A percentile compares a stretch with the other conserved stretches of the same genome.
Evolutionary conservation across 2,888 invertebrate genomes (phyloP).

Genomic region (Sesia apiformis): DNA sequence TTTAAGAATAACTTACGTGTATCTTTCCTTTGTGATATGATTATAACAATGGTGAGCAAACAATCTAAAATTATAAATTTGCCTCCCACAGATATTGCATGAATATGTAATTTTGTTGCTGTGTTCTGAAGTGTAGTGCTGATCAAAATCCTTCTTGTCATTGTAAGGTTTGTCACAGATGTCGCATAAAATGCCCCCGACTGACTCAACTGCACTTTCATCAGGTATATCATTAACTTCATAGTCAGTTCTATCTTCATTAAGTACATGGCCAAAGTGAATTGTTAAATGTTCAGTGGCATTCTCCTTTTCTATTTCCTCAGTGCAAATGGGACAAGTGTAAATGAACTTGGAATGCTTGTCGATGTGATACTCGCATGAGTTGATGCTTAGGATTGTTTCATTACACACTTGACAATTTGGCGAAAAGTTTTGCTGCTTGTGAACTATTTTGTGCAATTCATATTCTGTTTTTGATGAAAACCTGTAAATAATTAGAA

Average conservation of each 20-base stretch:
- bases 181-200: slow-evolving; percentile 67
- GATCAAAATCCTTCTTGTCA: slow-evolving; percentile 65
- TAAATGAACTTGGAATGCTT: slow-evolving; percentile 40
- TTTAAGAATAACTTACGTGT: slow-evolving; percentile 37
- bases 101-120: slow-evolving; percentile 55
- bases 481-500: slow-evolving; percentile 28
- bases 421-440: slow-evolving; percentile 31
- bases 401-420: slow-evolving; percentile 40
- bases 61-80: slow-evolving; percentile 65
- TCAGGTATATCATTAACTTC: slow-evolving; percentile 33
- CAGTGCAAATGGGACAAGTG: slow-evolving; percentile 51
- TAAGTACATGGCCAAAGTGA: slow-evolving; percentile 41
- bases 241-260: slow-evolving; percentile 10
- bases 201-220: slow-evolving; percentile 52
- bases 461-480: slow-evolving; percentile 42
- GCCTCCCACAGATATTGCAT: slow-evolving; percentile 73
- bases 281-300: slow-evolving; percentile 39
- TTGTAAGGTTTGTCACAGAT: slow-evolving; percentile 67
- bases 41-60: slow-evolving; percentile 74
- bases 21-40: slow-evolving; percentile 54
- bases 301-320: slow-evolving; percentile 28
- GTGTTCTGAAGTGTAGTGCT: slow-evolving; percentile 65
- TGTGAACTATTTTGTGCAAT: slow-evolving; percentile 45
- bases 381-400: slow-evolving; percentile 31
- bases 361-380: slow-evolving; percentile 49